phyloP scores from a whole-genome alignment of 2,888 invertebrate species.

The Philereme vetulata region DNA sequence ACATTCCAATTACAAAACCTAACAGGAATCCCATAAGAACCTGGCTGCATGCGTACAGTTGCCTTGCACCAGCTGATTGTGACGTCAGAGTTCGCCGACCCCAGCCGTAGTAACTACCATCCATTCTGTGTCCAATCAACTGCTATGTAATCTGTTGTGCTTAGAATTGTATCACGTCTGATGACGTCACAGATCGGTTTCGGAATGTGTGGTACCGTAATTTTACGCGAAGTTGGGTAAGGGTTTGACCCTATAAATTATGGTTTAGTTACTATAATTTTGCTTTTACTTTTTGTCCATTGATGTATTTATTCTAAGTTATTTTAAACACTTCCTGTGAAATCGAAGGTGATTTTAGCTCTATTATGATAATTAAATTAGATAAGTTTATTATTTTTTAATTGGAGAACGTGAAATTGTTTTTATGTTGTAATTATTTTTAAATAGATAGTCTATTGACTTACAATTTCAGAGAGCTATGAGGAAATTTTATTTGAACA shows the following conservation, averaged over 20 bases:
- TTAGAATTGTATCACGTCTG: slow-evolving; percentile 29
- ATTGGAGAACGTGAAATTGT: no score
- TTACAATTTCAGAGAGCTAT: no score
- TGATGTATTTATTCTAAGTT: background rate
- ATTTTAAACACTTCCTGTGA: no score
- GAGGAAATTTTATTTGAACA: no score
- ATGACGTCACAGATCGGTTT: slow-evolving; percentile 26
- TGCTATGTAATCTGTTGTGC: slow-evolving; percentile 17
- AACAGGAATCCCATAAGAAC: slow-evolving; percentile 35
- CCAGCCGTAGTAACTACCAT: slow-evolving; percentile 39
- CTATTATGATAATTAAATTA: no score
- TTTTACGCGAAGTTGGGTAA: slow-evolving; percentile 28
- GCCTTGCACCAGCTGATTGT: slow-evolving; percentile 71
- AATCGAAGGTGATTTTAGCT: no score
- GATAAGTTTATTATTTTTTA: no score
- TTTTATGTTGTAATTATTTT: no score
- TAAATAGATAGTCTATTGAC: no score
- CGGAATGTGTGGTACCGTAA: slow-evolving; percentile 30
- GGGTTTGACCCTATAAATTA: slow-evolving; percentile 22
- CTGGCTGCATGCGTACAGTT: slow-evolving; percentile 40
- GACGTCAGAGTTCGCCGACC: slow-evolving; percentile 77
- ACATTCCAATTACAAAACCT: slow-evolving; percentile 47
- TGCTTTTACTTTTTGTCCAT: slow-evolving; percentile 13
- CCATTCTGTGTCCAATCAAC: slow-evolving; percentile 38
- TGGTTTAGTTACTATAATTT: background rate